These are phyloP conservation scores for Rhynchomys soricoides DNA, from an alignment of 2,113 vertebrate genomes.

Conservation along the genomic window DNA sequence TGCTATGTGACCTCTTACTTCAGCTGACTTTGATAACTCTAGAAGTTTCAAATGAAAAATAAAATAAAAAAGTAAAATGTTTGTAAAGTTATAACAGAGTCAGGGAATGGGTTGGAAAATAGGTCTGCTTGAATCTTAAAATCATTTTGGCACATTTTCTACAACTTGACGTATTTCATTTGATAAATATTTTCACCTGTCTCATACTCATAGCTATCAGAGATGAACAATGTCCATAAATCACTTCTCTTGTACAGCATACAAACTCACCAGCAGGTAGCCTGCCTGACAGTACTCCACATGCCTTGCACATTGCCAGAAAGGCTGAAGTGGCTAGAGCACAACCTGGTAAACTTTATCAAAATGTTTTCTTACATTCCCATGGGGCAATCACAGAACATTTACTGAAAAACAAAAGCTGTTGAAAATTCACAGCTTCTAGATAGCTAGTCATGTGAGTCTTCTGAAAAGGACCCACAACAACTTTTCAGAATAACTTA, in stretches of 20 bases:
- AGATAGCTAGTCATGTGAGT: not conserved
- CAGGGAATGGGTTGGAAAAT: not conserved
- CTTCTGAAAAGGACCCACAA: slow-evolving; percentile 1
- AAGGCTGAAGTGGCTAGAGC: not conserved
- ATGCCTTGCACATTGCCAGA: not conserved
- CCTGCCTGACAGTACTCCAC: no score
- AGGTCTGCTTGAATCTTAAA: slow-evolving; percentile 7
- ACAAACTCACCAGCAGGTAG: not conserved
- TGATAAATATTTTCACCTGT: not conserved
- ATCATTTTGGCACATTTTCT: not conserved
- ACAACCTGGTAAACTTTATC: not conserved
- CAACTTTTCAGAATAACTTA: slow-evolving; percentile 62
- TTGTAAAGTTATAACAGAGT: not conserved
- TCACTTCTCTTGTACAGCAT: not conserved
- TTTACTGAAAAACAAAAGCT: slow-evolving; percentile 4
- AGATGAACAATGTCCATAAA: not conserved
- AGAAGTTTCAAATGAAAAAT: not conserved
- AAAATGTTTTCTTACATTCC: not conserved
- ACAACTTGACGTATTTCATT: not conserved
- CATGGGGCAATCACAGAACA: not conserved
- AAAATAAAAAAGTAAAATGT: not conserved
- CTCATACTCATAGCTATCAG: not conserved
- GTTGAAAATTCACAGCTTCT: slow-evolving; percentile 10
- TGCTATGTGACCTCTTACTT: not conserved
- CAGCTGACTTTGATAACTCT: not conserved